These are phyloP conservation scores for Scaptomyza tumidula DNA, from an alignment of 2,888 invertebrate genomes.

Conservation along the genomic window DNA sequence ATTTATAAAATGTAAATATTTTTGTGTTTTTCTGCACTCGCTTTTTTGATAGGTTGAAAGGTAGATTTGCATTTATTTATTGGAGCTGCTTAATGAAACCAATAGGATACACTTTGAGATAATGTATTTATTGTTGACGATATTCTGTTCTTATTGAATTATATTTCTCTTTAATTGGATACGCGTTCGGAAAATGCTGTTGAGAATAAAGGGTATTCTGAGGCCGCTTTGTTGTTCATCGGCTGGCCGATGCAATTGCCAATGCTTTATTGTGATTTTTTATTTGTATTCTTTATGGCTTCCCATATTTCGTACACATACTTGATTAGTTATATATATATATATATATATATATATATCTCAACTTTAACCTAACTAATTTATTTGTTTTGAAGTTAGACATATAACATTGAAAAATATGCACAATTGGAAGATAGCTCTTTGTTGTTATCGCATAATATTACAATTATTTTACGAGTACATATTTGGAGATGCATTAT, in stretches of 20 bases:
- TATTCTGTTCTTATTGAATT: slow-evolving; percentile 10
- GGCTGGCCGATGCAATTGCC: slow-evolving; percentile 40
- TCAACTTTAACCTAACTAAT: slow-evolving; percentile 70
- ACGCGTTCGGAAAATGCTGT: not conserved
- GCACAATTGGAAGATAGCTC: slow-evolving; percentile 78
- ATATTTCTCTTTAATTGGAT: not conserved
- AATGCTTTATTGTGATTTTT: slow-evolving; percentile 18
- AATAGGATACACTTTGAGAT: slow-evolving; percentile 66
- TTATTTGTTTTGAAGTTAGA: slow-evolving; percentile 31
- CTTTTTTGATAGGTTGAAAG: slow-evolving; percentile 6
- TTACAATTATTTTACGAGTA: slow-evolving; percentile 46
- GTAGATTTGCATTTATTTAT: slow-evolving; percentile 41
- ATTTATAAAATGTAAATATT: slow-evolving; percentile 27
- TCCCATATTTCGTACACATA: slow-evolving; percentile 9
- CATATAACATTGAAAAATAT: slow-evolving; percentile 71
- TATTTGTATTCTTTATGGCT: slow-evolving; percentile 5
- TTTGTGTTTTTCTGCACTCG: slow-evolving; percentile 29
- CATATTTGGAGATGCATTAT: slow-evolving; percentile 24
- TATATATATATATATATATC: slow-evolving; percentile 34
- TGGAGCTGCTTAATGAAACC: slow-evolving; percentile 72
- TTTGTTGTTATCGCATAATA: slow-evolving; percentile 63
- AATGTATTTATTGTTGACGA: slow-evolving; percentile 57
- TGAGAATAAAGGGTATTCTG: slow-evolving; percentile 16
- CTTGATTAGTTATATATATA: slow-evolving; percentile 12
- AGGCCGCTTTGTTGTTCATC: slow-evolving; percentile 27